Conservation (phyloP, 2,888 invertebrate species). For the Megastigmus dorsalis region DNA sequence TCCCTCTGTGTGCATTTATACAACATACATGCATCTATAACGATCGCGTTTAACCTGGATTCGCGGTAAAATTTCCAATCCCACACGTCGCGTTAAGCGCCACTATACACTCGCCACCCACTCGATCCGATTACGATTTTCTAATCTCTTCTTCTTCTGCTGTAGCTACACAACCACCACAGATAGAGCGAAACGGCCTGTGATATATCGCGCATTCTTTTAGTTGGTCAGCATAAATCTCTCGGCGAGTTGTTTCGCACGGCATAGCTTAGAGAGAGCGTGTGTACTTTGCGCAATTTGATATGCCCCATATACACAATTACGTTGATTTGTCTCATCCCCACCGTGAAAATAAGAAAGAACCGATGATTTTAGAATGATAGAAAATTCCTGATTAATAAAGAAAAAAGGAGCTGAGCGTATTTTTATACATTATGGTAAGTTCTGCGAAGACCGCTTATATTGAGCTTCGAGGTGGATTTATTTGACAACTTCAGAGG, state of each 20-base stretch:
- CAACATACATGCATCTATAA: too few species aligned
- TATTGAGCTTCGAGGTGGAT: not conserved
- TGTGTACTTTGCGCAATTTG: conserved; percentile 44
- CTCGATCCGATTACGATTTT: conserved; percentile 52
- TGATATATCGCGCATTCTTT: conserved; percentile 45
- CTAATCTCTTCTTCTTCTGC: conserved; percentile 49
- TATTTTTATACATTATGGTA: not conserved
- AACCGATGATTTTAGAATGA: not conserved
- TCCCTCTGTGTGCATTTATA: too few species aligned
- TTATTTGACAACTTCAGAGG: not conserved
- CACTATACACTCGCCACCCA: conserved; percentile 10
- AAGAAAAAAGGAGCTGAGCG: not conserved
- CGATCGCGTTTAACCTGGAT: conserved; percentile 23
- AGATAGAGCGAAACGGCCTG: not conserved
- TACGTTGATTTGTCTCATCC: not conserved
- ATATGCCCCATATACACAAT: not conserved
- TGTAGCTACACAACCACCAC: not conserved
- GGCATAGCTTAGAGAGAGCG: not conserved
- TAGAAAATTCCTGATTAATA: not conserved
- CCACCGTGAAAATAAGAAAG: not conserved
- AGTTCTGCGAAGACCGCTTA: not conserved
- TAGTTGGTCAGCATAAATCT: conserved; percentile 38
- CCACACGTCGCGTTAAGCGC: conserved; percentile 16
- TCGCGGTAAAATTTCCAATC: conserved; percentile 6
- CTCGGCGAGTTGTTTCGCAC: conserved; percentile 38